Base-by-base conservation (phyloP, 1,140 invertebrate species). In the Leptopilina clavipes region DNA sequence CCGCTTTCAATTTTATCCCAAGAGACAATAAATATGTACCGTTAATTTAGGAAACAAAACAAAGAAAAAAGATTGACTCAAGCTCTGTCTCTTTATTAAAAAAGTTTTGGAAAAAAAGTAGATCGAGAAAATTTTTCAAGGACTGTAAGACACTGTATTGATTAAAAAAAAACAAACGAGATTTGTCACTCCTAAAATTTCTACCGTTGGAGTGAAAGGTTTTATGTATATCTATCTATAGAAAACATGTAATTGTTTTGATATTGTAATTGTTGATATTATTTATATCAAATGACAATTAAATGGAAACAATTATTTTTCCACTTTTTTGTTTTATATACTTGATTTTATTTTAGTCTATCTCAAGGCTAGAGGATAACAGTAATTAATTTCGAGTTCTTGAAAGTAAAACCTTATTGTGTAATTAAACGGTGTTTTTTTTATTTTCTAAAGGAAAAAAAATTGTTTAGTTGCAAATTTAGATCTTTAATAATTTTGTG, bases 31-130 rank as follows among this genome's bases (percentile, higher is more conserved):
- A 52, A 40, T 40, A 40, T 9, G 37, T 80, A 80, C 76, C 74
- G 73, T 74, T 81, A 71, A 80, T 81, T 80, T 81, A 56, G n/a
- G 9, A 40, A 40, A 40, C 2, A 40, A 9, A 40, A 9, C 25
- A 31, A 6, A 40, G 25, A 31, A 31, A 40, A 40, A 40, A 40
- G 12, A 65, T 65, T 31, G 3, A 25, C 10, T 65, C 56, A 5
- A 19, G 19, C 59, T 14, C 25, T 10, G 12, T 65, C 25, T 65
- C 11, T 65, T 22, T n/a, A n/a, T n/a, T n/a, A n/a, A 65, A 65
- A 40, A 65, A 31, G 22, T 12, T 7, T 1, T 5, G 5, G 1
- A 11, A 37, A 65, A 65, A 65, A 65, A 65, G 22, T 14, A 31
- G 12, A n/a, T n/a, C 11, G 25, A 65, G 22, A 65, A 65, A 65